phyloP scores from a whole-genome alignment of 2,888 invertebrate genomes.

The Caradrina kadenii region DNA sequence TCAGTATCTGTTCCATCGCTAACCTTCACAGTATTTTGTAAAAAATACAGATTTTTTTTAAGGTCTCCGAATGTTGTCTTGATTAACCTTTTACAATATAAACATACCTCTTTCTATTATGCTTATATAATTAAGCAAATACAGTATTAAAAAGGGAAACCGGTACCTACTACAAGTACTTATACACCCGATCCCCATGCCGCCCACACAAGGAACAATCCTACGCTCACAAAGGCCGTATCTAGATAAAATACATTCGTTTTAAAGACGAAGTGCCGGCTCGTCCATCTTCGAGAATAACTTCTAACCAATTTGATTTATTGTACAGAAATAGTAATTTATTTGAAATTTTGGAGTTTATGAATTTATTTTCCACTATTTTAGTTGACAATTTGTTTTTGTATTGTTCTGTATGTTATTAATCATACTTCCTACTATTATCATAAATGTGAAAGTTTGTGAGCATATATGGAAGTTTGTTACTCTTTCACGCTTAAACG shows the following conservation, averaged over 20 bases:
- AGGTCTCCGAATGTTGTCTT: neutral
- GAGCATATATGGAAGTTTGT: no score
- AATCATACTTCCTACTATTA: no score
- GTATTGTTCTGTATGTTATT: neutral
- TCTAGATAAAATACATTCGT: conserved; percentile 47
- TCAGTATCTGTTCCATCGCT: no score
- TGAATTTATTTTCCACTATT: neutral
- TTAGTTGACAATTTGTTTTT: neutral
- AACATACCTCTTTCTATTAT: neutral
- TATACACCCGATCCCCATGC: neutral
- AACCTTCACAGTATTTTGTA: no score
- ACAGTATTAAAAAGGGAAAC: conserved; percentile 8
- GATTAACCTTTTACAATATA: neutral
- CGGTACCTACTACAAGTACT: neutral
- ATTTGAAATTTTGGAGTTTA: neutral
- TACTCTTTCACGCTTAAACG: no score
- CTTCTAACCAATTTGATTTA: conserved; percentile 47
- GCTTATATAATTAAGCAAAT: conserved; percentile 21
- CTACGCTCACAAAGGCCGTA: conserved; percentile 11
- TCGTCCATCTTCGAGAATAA: conserved; percentile 15
- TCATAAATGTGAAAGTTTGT: no score
- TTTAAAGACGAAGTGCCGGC: conserved; percentile 37
- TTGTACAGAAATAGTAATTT: conserved; percentile 6
- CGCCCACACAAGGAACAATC: conserved; percentile 29
- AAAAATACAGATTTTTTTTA: neutral